Conservation (phyloP, 2,888 invertebrate genomes). For the Rhogogaster chlorosoma region DNA sequence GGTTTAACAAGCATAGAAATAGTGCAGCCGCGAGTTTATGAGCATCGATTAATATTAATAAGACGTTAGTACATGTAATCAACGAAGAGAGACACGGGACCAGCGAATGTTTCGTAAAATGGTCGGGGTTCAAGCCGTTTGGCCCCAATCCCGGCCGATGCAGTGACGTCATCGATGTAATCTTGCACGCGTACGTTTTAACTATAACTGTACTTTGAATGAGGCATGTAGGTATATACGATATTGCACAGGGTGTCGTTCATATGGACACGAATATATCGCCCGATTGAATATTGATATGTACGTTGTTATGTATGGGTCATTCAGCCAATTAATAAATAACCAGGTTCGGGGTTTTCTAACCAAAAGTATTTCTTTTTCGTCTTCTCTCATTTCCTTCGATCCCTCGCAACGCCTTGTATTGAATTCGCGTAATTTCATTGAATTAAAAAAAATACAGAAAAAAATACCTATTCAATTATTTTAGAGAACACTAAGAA, state of each 20-base stretch:
- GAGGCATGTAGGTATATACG: neutral
- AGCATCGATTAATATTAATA: slow-evolving; percentile 33
- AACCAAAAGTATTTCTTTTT: too few relatives aligned
- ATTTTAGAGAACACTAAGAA: too few relatives aligned
- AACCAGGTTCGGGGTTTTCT: too few relatives aligned
- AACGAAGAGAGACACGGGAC: slow-evolving; percentile 8
- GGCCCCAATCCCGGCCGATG: slow-evolving; percentile 55
- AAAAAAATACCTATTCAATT: too few relatives aligned
- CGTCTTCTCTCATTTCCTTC: too few relatives aligned
- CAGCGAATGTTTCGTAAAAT: slow-evolving; percentile 44
- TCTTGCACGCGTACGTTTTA: slow-evolving; percentile 64
- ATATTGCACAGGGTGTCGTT: slow-evolving; percentile 15
- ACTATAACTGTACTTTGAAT: slow-evolving; percentile 68
- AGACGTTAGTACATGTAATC: neutral
- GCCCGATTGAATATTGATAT: neutral
- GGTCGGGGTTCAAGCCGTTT: slow-evolving; percentile 45
- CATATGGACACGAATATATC: neutral
- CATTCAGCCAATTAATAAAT: too few relatives aligned
- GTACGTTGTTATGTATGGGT: neutral
- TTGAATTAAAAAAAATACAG: too few relatives aligned
- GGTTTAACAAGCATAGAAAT: neutral
- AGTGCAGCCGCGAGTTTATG: neutral
- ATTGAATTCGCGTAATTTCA: too few relatives aligned
- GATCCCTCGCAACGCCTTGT: too few relatives aligned
- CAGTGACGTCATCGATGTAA: slow-evolving; percentile 69